These are phyloP conservation scores for Mystacides longicornis DNA, from an alignment of 2,888 invertebrate species.

Conservation along the genomic window DNA sequence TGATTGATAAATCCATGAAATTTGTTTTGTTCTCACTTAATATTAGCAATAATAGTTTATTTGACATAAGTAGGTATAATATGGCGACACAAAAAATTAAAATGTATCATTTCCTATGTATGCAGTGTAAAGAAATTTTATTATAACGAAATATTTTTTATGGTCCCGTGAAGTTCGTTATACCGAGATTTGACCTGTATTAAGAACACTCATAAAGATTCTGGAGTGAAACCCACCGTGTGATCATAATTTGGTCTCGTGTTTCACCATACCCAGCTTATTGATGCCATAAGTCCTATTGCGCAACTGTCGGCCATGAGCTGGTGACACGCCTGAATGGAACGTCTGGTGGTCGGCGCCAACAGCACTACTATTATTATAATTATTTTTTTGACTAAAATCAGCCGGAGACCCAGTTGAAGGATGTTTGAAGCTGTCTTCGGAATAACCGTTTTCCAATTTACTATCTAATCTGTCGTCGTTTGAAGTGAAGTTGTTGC, in stretches of 20 bases:
- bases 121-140: too few relatives aligned
- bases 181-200: too few relatives aligned
- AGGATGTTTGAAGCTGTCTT: conserved; percentile 3
- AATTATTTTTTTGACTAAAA: conserved; percentile 7
- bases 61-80: too few relatives aligned
- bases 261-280: conserved; percentile 43
- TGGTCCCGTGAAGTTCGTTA: too few relatives aligned
- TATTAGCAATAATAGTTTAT: too few relatives aligned
- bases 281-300: conserved; percentile 27
- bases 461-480: conserved; percentile 8
- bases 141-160: too few relatives aligned
- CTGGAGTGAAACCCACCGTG: too few relatives aligned
- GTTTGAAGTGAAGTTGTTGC: conserved; percentile 3
- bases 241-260: conserved; percentile 52
- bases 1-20: too few relatives aligned
- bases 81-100: too few relatives aligned
- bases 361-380: conserved; percentile 9
- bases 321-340: conserved; percentile 34
- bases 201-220: too few relatives aligned
- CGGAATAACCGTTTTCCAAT: conserved; percentile 10
- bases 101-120: too few relatives aligned
- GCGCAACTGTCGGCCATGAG: conserved; percentile 35
- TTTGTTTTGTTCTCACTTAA: too few relatives aligned
- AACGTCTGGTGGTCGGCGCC: conserved; percentile 21
- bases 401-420: background rate